phyloP scores from a whole-genome alignment of 1,140 invertebrate species.

The Phymastichus coffea region DNA sequence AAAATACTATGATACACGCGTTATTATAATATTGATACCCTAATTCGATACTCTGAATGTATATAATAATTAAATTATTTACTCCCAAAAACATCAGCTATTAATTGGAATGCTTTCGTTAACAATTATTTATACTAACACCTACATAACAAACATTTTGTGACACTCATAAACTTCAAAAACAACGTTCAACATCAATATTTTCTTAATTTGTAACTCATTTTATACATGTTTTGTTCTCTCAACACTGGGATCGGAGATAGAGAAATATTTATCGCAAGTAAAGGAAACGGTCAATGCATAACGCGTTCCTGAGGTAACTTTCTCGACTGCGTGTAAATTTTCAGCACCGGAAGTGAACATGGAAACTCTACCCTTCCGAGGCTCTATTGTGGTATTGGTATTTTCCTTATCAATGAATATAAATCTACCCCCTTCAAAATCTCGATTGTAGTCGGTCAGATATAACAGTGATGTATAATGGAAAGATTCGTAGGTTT shows the following conservation, averaged over 20 bases:
- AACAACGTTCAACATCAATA: background rate
- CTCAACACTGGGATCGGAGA: conserved; percentile 59
- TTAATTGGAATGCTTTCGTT: no score
- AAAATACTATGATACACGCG: no score
- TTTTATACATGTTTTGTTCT: conserved; percentile 32
- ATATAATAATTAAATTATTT: no score
- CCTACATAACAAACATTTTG: background rate
- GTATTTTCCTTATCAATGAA: conserved; percentile 72
- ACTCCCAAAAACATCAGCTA: no score
- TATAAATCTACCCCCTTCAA: conserved; percentile 78
- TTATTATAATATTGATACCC: no score
- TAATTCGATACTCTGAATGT: no score
- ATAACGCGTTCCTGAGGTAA: conserved; percentile 72
- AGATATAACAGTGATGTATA: conserved; percentile 84
- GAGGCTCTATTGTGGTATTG: conserved; percentile 75
- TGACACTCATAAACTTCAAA: background rate
- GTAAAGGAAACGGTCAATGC: conserved; percentile 85
- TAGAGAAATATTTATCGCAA: conserved; percentile 68
- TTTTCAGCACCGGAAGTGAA: conserved; percentile 89
- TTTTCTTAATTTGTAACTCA: background rate
- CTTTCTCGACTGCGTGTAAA: conserved; percentile 78
- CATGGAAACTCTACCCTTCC: conserved; percentile 74
- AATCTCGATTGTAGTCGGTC: conserved; percentile 72
- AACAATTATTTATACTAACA: no score
- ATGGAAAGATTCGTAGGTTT: conserved; percentile 81